Conservation (phyloP, 2,113 vertebrate genomes). For the Silurus asotus region DNA sequence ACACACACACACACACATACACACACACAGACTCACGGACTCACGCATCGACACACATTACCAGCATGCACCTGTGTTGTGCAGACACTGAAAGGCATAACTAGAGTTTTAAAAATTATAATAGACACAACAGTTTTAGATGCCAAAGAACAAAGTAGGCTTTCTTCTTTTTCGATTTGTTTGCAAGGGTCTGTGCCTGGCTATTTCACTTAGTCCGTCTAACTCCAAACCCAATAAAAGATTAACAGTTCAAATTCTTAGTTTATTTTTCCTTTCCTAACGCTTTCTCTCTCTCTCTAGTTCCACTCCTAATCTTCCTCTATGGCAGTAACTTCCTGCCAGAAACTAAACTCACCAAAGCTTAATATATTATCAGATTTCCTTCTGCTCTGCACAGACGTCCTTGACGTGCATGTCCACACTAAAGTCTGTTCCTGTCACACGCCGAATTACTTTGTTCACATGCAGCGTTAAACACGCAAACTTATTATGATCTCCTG, state of each 20-base stretch:
- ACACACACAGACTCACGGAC: not conserved
- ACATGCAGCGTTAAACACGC: not conserved
- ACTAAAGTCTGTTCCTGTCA: not conserved
- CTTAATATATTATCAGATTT: not conserved
- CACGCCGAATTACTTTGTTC: not conserved
- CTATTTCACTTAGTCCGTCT: constrained; percentile 12
- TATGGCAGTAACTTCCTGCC: not conserved
- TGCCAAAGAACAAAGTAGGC: not conserved
- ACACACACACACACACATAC: constrained; percentile 7
- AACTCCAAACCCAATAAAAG: constrained; percentile 40
- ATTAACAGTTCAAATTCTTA: constrained; percentile 30
- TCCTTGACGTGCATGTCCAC: not conserved
- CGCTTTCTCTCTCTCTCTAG: constrained; percentile 55
- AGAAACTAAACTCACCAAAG: not conserved
- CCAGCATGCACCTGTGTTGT: not conserved
- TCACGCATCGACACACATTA: too few species aligned
- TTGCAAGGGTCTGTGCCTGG: constrained; percentile 3
- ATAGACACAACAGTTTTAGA: not conserved
- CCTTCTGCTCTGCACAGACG: not conserved
- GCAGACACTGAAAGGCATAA: not conserved
- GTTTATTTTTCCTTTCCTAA: constrained; percentile 47
- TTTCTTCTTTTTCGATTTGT: not conserved
- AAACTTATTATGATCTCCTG: not conserved
- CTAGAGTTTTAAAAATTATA: not conserved
- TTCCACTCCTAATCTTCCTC: constrained; percentile 51